Evolutionary conservation across 2,113 vertebrate genomes (phyloP).

Genomic region (Bombycilla garrulus): DNA sequence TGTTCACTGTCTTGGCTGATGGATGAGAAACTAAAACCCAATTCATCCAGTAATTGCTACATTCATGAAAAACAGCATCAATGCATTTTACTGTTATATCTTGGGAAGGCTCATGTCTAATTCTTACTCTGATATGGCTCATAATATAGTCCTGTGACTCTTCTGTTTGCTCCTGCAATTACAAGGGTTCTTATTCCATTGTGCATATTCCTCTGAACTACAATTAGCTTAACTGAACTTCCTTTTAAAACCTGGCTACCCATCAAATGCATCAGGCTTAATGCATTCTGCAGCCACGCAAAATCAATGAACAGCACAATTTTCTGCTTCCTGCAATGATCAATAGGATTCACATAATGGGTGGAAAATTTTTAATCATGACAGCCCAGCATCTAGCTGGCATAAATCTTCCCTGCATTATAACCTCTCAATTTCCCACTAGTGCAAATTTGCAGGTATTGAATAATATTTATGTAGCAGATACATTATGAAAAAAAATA

Average conservation of each 20-base stretch:
- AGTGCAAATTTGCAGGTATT: slow-evolving; percentile 51
- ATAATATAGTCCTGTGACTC: slow-evolving; percentile 71
- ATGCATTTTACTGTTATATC: slow-evolving; percentile 65
- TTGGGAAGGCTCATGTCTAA: slow-evolving; percentile 67
- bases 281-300: slow-evolving; percentile 74
- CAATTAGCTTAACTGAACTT: slow-evolving; percentile 75
- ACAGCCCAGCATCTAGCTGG: slow-evolving; percentile 66
- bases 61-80: slow-evolving; percentile 71
- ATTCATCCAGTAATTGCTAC: slow-evolving; percentile 76
- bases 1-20: slow-evolving; percentile 72
- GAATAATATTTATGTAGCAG: slow-evolving; percentile 62
- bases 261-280: slow-evolving; percentile 73
- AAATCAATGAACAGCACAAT: slow-evolving; percentile 79
- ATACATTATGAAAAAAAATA: slow-evolving; percentile 61
- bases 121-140: slow-evolving; percentile 74
- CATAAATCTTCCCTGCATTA: slow-evolving; percentile 72
- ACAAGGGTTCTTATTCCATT: slow-evolving; percentile 72
- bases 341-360: slow-evolving; percentile 78
- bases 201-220: slow-evolving; percentile 73
- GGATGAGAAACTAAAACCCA: slow-evolving; percentile 74
- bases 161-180: slow-evolving; percentile 76
- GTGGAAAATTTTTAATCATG: slow-evolving; percentile 77
- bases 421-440: slow-evolving; percentile 62
- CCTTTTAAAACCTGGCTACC: slow-evolving; percentile 76
- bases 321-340: slow-evolving; percentile 77